Base-by-base conservation (phyloP, 2,113 vertebrate genomes). In the Nansenia antarctica region DNA sequence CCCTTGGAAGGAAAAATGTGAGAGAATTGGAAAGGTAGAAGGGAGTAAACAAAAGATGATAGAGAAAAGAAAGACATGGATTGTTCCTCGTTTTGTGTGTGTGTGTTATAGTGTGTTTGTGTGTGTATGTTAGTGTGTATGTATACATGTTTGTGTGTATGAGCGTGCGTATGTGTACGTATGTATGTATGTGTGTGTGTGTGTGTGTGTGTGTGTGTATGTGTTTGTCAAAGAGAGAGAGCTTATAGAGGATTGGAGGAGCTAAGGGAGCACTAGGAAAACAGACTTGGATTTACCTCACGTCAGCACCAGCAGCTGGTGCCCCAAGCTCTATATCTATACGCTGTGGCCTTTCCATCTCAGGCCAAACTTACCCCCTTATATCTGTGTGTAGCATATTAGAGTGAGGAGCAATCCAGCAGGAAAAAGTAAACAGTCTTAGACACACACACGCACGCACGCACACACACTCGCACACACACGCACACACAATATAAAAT, bases 391-490 rank as follows among this genome's bases (percentile, higher is more conserved):
- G 2, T n/a, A 49, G 5, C 18, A 62, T 60, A 60, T 69, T 54
- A 39, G 59, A 35, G 53, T 2, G 35, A 65, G 74, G 58, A 65
- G 63, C 26, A 42, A 66, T 39, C 14, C 32, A 69, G 45, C 68
- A 68, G 57, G 60, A 73, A 62, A 31, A 14, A 5, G 47, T 31
- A 74, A 76, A 0, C 62, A 49, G 62, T 47, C 35, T 39, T 65
- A 22, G 63, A 80, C 81, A 82, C 66, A 73, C 35, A 70, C 30
- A 24, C 6, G 53, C 72, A 74, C 3, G 65, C 39, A 67, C 75
- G 18, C 9, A 32, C n/a, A 34, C 62, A 49, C 53, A 30, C 9
- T 9, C n/a, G n/a, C n/a, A n/a, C n/a, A n/a, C n/a, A n/a, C n/a
- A n/a, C n/a, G n/a, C n/a, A n/a, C n/a, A n/a, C n/a, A n/a, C n/a